Percentiles rank a stretch among this genome's conserved stretches.
phyloP scores from a whole-genome alignment of 2,113 vertebrate species.

The Istiophorus platypterus region DNA sequence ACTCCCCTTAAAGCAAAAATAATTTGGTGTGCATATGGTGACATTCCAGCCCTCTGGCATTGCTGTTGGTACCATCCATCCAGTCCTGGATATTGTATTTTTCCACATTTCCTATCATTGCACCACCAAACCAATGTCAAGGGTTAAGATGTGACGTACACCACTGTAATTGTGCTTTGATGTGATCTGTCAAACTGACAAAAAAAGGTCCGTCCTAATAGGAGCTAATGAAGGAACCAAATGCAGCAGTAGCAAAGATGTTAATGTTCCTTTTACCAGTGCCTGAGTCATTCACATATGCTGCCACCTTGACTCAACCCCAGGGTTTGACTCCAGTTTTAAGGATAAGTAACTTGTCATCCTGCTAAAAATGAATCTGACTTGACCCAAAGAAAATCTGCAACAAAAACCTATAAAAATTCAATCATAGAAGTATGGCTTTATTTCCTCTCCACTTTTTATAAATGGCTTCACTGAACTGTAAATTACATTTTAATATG shows the following conservation, averaged over 20 bases:
- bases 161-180: constrained; percentile 10
- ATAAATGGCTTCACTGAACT: constrained; percentile 3
- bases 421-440: background rate
- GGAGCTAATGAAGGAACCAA: constrained; percentile 55
- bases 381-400: background rate
- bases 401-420: background rate
- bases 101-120: constrained; percentile 16
- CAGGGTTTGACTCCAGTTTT: constrained; percentile 1
- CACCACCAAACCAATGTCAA: constrained; percentile 14
- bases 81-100: constrained; percentile 7
- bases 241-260: constrained; percentile 61
- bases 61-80: constrained; percentile 11
- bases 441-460: background rate
- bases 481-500: background rate
- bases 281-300: constrained; percentile 64
- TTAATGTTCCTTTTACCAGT: constrained; percentile 41
- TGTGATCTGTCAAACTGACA: constrained; percentile 31
- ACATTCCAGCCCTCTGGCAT: background rate
- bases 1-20: background rate
- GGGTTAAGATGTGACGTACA: constrained; percentile 48
- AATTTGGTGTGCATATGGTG: background rate
- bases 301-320: constrained; percentile 35
- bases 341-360: constrained; percentile 26
- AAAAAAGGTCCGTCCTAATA: constrained; percentile 45
- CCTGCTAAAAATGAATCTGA: background rate